Evolutionary conservation across 2,888 invertebrate species (phyloP), one percentile per base, ranked within the genome.

Genomic region (Heliconius ismenius): DNA sequence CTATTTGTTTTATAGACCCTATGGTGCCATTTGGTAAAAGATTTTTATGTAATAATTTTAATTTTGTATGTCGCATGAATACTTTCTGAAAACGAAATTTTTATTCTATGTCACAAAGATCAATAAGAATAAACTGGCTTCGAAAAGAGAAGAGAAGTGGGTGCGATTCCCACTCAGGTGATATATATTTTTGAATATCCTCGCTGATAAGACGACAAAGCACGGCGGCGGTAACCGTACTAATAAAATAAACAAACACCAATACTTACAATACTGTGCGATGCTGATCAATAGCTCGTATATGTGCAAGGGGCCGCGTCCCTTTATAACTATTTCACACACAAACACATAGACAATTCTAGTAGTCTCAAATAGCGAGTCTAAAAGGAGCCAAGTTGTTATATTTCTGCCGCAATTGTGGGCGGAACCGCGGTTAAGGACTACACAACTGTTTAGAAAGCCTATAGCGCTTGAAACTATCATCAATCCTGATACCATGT

Each of bases 351-450:
- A 93, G 9, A 94, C 85, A 1, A 94, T 91, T 0, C 93, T 81
- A 10, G 89, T 89, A 1, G 92, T 92, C 84, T 94, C 93, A 65
- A 94, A 94, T 82, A 93, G 80, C 0, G 93, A 94, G 84, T 93
- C 91, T 4, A 94, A 82, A 21, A 94, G 85, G 54, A 94, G 81
- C 93, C 93, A 94, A 0, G 88, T 87, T 64, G 93, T 92, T 68
- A 94, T 89, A 73, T 90, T 90, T 9, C 89, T 86, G 11, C 89
- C 89, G 0, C 84, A 81, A 82, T 90, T 92, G 67, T 84, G 83
- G 0, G 83, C 74, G 0, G 88, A 81, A 11, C 87, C 84, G 0
- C 92, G 87, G 82, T 90, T 89, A 83, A 93, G 86, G 77, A 92
- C 90, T 60, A 92, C 85, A 7, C 86, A 83, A 72, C 92, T 92